These are phyloP conservation scores for Erannis defoliaria DNA, from an alignment of 2,888 invertebrate species.

Conservation along the genomic window DNA sequence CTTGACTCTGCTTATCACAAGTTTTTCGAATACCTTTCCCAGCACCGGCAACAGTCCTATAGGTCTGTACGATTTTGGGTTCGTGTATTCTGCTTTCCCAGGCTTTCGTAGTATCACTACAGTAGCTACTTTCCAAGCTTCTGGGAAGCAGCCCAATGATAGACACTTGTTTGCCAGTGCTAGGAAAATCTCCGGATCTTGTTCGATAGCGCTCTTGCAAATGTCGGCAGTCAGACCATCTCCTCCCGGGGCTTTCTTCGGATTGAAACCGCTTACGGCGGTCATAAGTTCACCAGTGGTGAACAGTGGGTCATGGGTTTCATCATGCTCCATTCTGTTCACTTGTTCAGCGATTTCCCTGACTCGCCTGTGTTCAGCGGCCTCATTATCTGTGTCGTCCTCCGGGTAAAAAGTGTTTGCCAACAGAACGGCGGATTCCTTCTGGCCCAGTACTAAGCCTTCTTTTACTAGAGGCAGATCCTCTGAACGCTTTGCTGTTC, in stretches of 20 bases:
- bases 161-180: slow-evolving; percentile 41
- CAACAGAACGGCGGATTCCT: no score
- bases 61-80: not conserved
- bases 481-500: no score
- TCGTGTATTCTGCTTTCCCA: slow-evolving; percentile 38
- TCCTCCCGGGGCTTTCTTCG: slow-evolving; percentile 43
- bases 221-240: slow-evolving; percentile 49
- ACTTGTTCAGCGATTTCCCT: not conserved
- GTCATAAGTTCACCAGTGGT: not conserved
- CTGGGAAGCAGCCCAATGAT: slow-evolving; percentile 30
- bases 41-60: slow-evolving; percentile 42
- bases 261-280: slow-evolving; percentile 2
- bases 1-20: not conserved
- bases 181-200: slow-evolving; percentile 30
- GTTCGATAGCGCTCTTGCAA: slow-evolving; percentile 24
- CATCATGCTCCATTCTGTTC: not conserved
- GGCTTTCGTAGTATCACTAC: slow-evolving; percentile 43
- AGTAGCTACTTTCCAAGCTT: slow-evolving; percentile 39
- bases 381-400: no score
- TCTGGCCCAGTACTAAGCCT: no score
- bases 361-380: not conserved
- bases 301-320: not conserved
- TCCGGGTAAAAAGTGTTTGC: not conserved
- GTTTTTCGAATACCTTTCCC: slow-evolving; percentile 30
- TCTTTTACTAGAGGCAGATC: no score